phyloP scores from a whole-genome alignment of 2,113 vertebrate species.

The Cyanistes caeruleus region DNA sequence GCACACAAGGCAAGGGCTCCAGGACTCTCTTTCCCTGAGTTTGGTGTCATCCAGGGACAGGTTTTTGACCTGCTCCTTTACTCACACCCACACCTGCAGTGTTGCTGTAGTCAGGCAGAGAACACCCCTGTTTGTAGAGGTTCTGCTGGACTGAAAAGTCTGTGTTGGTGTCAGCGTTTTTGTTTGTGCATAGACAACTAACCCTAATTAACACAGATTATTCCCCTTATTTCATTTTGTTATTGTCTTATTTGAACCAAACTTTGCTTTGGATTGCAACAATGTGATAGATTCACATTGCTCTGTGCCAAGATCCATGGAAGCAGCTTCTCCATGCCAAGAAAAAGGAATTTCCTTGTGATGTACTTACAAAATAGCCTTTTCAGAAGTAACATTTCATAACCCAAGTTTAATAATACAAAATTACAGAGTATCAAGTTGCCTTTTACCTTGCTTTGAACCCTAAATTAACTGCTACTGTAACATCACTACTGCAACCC shows the following conservation, averaged over 20 bases:
- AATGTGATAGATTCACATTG: not conserved
- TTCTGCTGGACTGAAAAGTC: not conserved
- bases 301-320: not conserved
- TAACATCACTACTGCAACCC: not conserved
- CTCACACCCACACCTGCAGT: not conserved
- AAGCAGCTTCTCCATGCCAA: not conserved
- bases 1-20: rapidly evolving
- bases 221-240: not conserved
- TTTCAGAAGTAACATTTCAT: not conserved
- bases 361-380: not conserved
- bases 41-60: not conserved
- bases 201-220: not conserved
- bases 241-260: not conserved
- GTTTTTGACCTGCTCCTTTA: not conserved
- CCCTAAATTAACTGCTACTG: not conserved
- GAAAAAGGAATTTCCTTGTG: not conserved
- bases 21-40: not conserved
- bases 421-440: not conserved
- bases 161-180: not conserved
- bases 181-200: not conserved
- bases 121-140: not conserved
- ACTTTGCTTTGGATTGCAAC: not conserved
- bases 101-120: not conserved
- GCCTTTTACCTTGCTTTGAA: not conserved
- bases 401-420: not conserved